phyloP scores from a whole-genome alignment of 2,113 vertebrate species.

The Pica pica region DNA sequence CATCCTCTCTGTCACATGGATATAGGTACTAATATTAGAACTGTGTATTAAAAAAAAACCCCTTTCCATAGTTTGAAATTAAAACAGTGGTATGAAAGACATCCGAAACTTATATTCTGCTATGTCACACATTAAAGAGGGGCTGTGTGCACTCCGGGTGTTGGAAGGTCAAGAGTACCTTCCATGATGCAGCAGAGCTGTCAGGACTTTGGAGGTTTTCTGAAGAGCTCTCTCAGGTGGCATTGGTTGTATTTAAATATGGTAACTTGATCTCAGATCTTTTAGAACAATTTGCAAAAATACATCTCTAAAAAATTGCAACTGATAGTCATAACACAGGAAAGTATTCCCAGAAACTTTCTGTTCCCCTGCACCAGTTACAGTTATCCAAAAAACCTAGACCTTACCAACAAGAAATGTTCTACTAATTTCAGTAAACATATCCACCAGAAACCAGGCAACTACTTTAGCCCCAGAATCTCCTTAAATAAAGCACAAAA shows the following conservation, averaged over 20 bases:
- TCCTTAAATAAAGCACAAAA: background rate
- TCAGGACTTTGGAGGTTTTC: background rate
- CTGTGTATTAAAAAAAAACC: background rate
- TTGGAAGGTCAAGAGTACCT: background rate
- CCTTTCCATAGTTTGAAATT: background rate
- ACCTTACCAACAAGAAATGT: background rate
- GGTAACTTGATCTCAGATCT: background rate
- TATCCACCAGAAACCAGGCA: background rate
- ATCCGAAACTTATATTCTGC: background rate
- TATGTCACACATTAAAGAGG: background rate
- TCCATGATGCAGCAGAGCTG: background rate
- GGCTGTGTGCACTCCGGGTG: background rate
- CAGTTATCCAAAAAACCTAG: background rate
- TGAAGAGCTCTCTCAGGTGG: background rate
- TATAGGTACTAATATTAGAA: constrained; percentile 6
- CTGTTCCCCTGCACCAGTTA: background rate
- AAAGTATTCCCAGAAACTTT: background rate
- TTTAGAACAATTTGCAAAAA: background rate
- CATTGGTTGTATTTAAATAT: background rate
- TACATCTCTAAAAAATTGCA: background rate
- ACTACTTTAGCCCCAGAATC: background rate
- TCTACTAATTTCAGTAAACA: background rate
- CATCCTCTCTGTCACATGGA: background rate
- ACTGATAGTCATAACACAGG: background rate
- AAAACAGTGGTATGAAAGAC: constrained; percentile 5